Base-by-base conservation (phyloP, 2,797 vertebrate species). In the Sphaeramia orbicularis region DNA sequence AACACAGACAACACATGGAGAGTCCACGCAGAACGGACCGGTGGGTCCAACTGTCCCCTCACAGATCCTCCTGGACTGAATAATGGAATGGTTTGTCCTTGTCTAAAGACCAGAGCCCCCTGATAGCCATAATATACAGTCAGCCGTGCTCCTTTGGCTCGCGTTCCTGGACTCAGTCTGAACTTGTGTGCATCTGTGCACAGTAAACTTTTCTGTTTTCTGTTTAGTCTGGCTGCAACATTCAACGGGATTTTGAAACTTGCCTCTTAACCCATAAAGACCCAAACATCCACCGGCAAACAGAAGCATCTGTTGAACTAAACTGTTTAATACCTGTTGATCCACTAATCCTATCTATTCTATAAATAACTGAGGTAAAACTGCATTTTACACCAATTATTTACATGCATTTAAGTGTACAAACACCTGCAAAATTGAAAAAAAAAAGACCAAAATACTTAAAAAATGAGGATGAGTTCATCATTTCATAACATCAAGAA, bases 191-290 rank as follows among this genome's bases (percentile, higher is more conserved):
- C 86, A 89, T 89, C 85, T 88, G 88, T 86, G 79, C 77, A 85
- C 86, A 82, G 84, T 89, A 88, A 87, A 91, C 84, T 68, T 86
- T 70, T 78, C 71, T 88, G 78, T 86, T 86, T 85, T 86, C 72
- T 91, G 84, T 89, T 91, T 91, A 75, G 87, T 88, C 88, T 91
- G 90, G 86, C 76, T 18, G 45, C 65, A 71, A 64, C 64, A 58
- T 79, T 85, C 71, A 72, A 58, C 67, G 52, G 56, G 67, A 79
- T 86, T 85, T 82, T 80, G 40, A 86, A 83, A 83, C 53, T 70
- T 56, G 52, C 35, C 60, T n/a, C n/a, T n/a, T n/a, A n/a, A n/a
- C n/a, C n/a, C n/a, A n/a, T n/a, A n/a, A n/a, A n/a, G n/a, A n/a
- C 65, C 32, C 79, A 71, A 21, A 16, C 13, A n/a, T n/a, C n/a